phyloP scores from a whole-genome alignment of 2,113 vertebrate genomes.

The Ammodytes dubius region DNA sequence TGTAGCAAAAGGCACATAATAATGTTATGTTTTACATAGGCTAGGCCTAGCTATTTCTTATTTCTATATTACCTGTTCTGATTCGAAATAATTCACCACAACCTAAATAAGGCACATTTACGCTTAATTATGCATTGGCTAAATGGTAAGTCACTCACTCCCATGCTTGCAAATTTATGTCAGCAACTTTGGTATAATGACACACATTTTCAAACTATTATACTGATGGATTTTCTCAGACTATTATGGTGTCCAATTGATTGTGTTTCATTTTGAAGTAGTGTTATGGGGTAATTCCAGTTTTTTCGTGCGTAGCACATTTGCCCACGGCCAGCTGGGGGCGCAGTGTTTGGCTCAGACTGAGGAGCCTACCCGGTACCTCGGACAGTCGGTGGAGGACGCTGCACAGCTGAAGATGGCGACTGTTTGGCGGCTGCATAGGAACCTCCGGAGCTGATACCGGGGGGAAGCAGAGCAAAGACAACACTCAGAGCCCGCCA shows the following conservation, averaged over 20 bases:
- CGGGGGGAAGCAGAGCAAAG: conserved; percentile 61
- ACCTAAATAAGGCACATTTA: not conserved
- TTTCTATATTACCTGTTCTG: too few relatives aligned
- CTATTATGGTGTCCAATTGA: not conserved
- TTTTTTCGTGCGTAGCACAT: too few relatives aligned
- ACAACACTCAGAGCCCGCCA: conserved; percentile 18
- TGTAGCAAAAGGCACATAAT: too few relatives aligned
- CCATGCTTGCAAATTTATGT: not conserved
- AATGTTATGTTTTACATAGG: too few relatives aligned
- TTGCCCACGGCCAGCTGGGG: conserved; percentile 2
- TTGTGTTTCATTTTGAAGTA: not conserved
- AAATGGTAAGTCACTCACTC: not conserved
- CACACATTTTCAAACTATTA: not conserved
- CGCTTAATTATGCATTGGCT: not conserved
- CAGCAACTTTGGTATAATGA: not conserved
- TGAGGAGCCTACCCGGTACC: conserved; percentile 52
- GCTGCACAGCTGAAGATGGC: conserved; percentile 84
- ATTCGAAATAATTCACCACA: not conserved
- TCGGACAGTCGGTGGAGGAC: conserved; percentile 50
- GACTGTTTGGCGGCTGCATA: conserved; percentile 79
- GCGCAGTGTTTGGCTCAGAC: not conserved
- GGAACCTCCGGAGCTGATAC: conserved; percentile 82
- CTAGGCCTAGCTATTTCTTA: too few relatives aligned
- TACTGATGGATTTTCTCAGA: not conserved
- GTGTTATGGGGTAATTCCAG: not conserved